phyloP scores from a whole-genome alignment of 2,888 invertebrate species.

The Eulithis testata region DNA sequence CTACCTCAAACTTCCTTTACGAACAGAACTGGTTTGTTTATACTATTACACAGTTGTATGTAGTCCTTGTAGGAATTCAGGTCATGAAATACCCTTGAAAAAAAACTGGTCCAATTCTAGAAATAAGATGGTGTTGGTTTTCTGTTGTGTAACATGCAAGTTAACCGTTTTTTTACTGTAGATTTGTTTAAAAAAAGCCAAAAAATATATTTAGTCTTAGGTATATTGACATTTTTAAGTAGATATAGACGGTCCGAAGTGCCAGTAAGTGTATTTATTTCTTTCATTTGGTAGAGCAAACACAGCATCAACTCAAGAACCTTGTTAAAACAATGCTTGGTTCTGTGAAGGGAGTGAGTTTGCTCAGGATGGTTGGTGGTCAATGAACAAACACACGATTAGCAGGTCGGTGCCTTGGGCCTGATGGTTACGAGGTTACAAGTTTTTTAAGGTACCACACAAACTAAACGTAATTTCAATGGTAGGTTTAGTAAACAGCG shows the following conservation, averaged over 20 bases:
- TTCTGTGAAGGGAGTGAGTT: constrained; percentile 34
- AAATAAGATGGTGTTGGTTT: no score
- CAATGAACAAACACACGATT: constrained; percentile 50
- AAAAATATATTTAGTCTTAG: no score
- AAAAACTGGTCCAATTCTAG: no score
- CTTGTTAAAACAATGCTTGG: constrained; percentile 35
- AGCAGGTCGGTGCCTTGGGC: constrained; percentile 29
- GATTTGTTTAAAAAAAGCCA: no score
- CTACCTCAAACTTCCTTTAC: constrained; percentile 2
- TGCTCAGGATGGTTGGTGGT: constrained; percentile 34
- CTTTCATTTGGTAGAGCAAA: constrained; percentile 17
- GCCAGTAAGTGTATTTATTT: constrained; percentile 18
- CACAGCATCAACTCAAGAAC: constrained; percentile 9
- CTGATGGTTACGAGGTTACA: constrained; percentile 1
- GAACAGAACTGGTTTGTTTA: neutral
- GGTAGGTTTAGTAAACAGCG: no score
- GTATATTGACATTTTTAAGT: no score
- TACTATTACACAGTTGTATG: neutral
- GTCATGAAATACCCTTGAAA: neutral
- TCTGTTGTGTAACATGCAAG: no score
- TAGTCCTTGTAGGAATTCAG: neutral
- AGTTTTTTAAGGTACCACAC: neutral
- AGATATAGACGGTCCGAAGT: neutral
- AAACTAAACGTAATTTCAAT: no score
- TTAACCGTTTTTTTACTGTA: no score